phyloP scores from a whole-genome alignment of 2,888 invertebrate species.

The Conchocele bisecta region DNA sequence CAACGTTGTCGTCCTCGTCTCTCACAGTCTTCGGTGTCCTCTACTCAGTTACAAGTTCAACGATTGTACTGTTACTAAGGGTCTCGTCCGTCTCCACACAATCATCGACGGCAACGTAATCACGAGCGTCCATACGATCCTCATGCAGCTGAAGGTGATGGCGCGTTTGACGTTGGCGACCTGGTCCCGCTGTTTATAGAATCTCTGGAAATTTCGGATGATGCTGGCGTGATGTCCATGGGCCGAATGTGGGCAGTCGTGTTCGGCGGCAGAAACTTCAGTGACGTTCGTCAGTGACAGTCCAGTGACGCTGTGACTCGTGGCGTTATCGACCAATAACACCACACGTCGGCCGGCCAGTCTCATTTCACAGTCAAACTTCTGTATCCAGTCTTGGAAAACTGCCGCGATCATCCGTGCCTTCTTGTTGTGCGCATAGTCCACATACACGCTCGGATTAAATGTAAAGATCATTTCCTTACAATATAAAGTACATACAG shows the following conservation, averaged over 20 bases:
- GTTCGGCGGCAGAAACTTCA: slow-evolving; percentile 54
- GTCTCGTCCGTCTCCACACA: too few relatives aligned
- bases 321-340: slow-evolving; percentile 46
- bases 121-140: too few relatives aligned
- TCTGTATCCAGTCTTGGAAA: slow-evolving; percentile 40
- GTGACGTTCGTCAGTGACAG: slow-evolving; percentile 31
- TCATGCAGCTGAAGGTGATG: too few relatives aligned
- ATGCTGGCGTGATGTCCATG: slow-evolving; percentile 59
- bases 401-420: slow-evolving; percentile 57
- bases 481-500: too few relatives aligned
- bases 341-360: slow-evolving; percentile 12
- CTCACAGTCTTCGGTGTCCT: too few relatives aligned
- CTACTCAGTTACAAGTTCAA: too few relatives aligned
- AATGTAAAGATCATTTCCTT: too few relatives aligned
- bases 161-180: too few relatives aligned
- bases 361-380: slow-evolving; percentile 34
- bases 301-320: slow-evolving; percentile 23
- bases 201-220: slow-evolving; percentile 37
- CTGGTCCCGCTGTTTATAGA: slow-evolving; percentile 39
- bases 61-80: too few relatives aligned
- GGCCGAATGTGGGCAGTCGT: slow-evolving; percentile 55
- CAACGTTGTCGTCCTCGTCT: too few relatives aligned
- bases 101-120: too few relatives aligned
- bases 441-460: slow-evolving; percentile 24
- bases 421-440: slow-evolving; percentile 39